Conservation (phyloP, 2,113 vertebrate species). For the Mustelus asterias region DNA sequence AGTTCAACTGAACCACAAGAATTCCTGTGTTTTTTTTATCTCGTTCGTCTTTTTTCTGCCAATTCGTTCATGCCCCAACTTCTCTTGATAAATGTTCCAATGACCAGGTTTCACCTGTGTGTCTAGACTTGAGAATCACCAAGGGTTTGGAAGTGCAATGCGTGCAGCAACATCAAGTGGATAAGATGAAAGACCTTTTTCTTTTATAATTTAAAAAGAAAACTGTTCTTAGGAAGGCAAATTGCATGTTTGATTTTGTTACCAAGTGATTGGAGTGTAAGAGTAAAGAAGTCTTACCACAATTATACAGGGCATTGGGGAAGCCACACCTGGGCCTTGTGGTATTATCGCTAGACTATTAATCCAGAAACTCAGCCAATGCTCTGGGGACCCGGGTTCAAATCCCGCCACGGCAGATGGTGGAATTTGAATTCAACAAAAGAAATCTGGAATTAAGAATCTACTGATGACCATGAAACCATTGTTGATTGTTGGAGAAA, state of each 20-base stretch:
- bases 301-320: neutral
- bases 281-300: neutral
- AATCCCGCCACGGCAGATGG: too few relatives aligned
- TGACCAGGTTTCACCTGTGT: neutral
- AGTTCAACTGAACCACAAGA: neutral
- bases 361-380: too few relatives aligned
- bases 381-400: too few relatives aligned
- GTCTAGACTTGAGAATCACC: neutral
- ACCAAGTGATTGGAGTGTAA: neutral
- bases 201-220: neutral
- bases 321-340: neutral
- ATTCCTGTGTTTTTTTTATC: neutral
- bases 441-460: too few relatives aligned
- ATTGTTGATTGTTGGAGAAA: too few relatives aligned
- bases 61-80: neutral
- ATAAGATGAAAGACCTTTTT: neutral
- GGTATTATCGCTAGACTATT: too few relatives aligned
- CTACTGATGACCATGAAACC: too few relatives aligned
- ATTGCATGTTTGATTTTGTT: neutral
- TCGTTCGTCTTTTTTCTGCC: neutral
- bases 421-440: too few relatives aligned
- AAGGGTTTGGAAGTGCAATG: neutral
- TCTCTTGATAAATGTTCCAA: neutral
- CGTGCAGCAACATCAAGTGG: neutral
- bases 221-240: neutral